Percentiles rank a stretch among this genome's conserved stretches.
These are phyloP conservation scores for Syngnathus floridae DNA, from an alignment of 2,113 vertebrate genomes.

Conservation along the genomic window DNA sequence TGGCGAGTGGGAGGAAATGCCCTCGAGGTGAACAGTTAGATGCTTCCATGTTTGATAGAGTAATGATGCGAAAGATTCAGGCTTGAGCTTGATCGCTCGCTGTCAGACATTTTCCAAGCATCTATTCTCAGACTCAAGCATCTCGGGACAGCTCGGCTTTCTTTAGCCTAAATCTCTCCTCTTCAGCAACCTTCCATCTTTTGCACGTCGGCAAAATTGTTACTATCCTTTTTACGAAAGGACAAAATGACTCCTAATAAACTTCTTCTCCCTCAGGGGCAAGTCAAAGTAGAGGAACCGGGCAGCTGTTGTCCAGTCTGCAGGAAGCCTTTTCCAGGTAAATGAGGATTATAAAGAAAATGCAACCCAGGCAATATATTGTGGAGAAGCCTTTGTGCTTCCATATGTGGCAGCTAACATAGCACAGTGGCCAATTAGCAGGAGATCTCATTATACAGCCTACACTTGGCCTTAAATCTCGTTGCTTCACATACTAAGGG, in stretches of 20 bases:
- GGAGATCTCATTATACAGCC: constrained; percentile 45
- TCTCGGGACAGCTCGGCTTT: not conserved
- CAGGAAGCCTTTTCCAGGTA: constrained; percentile 67
- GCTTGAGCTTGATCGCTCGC: constrained; percentile 8
- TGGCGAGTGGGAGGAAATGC: constrained; percentile 30
- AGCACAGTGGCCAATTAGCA: constrained; percentile 39
- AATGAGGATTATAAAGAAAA: constrained; percentile 7
- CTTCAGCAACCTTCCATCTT: constrained; percentile 3
- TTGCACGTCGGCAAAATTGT: not conserved
- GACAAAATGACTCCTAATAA: not conserved
- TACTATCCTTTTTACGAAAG: not conserved
- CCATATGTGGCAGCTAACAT: constrained; percentile 18
- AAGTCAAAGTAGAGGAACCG: constrained; percentile 74
- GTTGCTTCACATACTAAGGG: constrained; percentile 30
- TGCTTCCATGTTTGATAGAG: constrained; percentile 6
- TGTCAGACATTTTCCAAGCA: constrained; percentile 31
- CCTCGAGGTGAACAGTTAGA: constrained; percentile 20
- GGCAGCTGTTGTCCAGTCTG: constrained; percentile 81
- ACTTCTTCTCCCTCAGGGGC: constrained; percentile 55
- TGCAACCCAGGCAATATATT: not conserved
- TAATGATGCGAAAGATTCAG: not conserved
- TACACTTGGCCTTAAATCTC: constrained; percentile 36
- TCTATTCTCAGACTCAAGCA: constrained; percentile 39
- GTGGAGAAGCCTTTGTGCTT: constrained; percentile 11
- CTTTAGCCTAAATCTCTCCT: constrained; percentile 5